phyloP scores from a whole-genome alignment of 2,113 vertebrate genomes.

The Hucho hucho region DNA sequence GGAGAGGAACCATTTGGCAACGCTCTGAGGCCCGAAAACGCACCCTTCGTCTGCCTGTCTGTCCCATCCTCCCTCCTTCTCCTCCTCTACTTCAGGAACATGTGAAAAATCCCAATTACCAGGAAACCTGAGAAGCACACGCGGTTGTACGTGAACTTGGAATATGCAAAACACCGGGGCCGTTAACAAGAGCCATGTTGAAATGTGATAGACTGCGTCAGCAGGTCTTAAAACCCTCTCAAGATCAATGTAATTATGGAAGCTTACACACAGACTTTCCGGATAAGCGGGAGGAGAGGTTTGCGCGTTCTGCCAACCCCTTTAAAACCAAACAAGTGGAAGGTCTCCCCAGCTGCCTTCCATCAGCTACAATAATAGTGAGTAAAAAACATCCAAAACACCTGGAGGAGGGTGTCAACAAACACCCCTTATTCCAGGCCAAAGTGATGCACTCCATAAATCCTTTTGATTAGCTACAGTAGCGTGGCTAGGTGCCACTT shows the following conservation, averaged over 20 bases:
- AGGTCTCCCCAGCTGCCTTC: slow-evolving; percentile 58
- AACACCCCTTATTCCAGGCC: slow-evolving; percentile 41
- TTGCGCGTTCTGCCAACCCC: slow-evolving; percentile 36
- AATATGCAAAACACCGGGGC: slow-evolving; percentile 54
- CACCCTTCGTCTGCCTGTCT: too few relatives aligned
- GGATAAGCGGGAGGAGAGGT: slow-evolving; percentile 17
- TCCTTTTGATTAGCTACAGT: slow-evolving; percentile 65
- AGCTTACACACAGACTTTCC: slow-evolving; percentile 54
- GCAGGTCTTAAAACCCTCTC: slow-evolving; percentile 63
- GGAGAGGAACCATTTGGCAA: slow-evolving; percentile 36
- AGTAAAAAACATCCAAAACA: slow-evolving; percentile 53
- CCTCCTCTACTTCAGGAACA: slow-evolving; percentile 41
- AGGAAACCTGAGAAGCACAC: slow-evolving; percentile 52
- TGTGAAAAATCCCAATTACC: slow-evolving; percentile 72
- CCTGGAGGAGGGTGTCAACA: slow-evolving; percentile 59
- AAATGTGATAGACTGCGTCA: slow-evolving; percentile 58
- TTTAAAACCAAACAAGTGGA: slow-evolving; percentile 36
- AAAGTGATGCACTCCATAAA: slow-evolving; percentile 65
- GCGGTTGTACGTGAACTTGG: slow-evolving; percentile 55
- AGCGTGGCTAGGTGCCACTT: slow-evolving; percentile 51
- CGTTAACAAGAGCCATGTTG: slow-evolving; percentile 58
- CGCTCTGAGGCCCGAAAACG: background rate
- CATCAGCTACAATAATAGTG: slow-evolving; percentile 49
- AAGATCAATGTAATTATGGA: slow-evolving; percentile 65
- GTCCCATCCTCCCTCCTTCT: slow-evolving; percentile 14